These are phyloP conservation scores for Zaprionus camerounensis DNA, from an alignment of 1,140 invertebrate species.

Conservation along the genomic window DNA sequence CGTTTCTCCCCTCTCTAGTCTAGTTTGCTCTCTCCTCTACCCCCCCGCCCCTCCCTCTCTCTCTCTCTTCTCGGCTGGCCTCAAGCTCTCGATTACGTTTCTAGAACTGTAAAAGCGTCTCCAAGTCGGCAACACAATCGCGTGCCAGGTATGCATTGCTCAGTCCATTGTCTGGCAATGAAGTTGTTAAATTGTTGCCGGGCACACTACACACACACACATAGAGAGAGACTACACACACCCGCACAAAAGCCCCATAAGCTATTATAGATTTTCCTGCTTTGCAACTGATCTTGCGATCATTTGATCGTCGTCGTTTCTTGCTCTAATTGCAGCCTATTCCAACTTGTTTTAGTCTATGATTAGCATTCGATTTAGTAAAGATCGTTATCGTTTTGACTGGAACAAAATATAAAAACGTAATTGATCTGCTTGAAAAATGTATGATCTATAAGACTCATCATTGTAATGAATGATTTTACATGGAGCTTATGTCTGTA, in stretches of 20 bases:
- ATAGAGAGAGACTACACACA: no score
- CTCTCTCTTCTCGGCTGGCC: background rate
- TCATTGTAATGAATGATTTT: background rate
- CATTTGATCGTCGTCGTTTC: background rate
- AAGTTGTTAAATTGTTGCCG: slow-evolving; percentile 34
- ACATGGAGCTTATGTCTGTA: background rate
- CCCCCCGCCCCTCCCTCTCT: no score
- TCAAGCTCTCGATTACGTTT: background rate
- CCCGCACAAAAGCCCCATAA: background rate
- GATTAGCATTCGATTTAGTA: slow-evolving; percentile 2
- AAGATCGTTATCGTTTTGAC: background rate
- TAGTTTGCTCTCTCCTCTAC: background rate
- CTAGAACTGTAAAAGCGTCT: background rate
- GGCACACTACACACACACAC: background rate
- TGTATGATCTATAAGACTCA: background rate
- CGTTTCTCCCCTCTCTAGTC: background rate
- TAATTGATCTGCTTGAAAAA: background rate
- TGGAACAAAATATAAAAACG: background rate
- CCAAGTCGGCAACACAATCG: slow-evolving; percentile 15
- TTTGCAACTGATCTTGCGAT: background rate
- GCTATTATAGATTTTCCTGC: background rate
- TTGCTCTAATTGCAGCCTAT: slow-evolving; percentile 10
- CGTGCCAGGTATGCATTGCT: slow-evolving; percentile 26
- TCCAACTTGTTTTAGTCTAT: background rate
- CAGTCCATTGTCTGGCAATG: slow-evolving; percentile 22